Evolutionary conservation across 2,797 vertebrate species (phyloP), one percentile per base, ranked within the genome.

Genomic region (Triplophysa yarkandensis): DNA sequence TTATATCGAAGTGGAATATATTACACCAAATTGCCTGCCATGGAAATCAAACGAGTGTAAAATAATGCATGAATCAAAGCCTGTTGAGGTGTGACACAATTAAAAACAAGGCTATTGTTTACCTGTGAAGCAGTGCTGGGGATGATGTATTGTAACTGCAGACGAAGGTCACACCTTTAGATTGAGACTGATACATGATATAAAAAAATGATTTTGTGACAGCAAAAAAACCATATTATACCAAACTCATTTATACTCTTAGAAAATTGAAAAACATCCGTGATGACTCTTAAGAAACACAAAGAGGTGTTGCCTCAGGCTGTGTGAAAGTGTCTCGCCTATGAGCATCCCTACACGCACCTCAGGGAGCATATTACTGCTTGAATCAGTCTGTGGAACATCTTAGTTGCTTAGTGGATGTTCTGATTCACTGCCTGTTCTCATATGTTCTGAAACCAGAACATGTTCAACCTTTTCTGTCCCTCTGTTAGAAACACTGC

Each of bases 11-110:
- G 72, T 52, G 32, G 68, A 80, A 81, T 80, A 81, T 57, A 78
- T 76, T 74, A 80, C 30, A 55, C 41, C 23, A 36, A 74, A 77
- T 77, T 60, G 67, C 55, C 60, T 67, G 30, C 23, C 16, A 43
- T 76, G 50, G 30, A 78, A 81, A 68, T 79, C 60, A 77, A 83
- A 82, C 62, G 46, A 69, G 52, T 63, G 57, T 25, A 34, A 76
- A 83, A 78, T 52, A 75, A 81, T 32, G 68, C 67, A 71, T 50
- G 77, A 88, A 82, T 83, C 80, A 44, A 70, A 71, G 77, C 77
- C 84, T 88, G 85, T 85, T 83, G 86, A 83, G 73, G 83, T 86
- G 81, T 73, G 83, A 87, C 83, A 89, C 87, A 87, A 84, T 76
- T 63, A 23, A 77, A 84, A 77, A 84, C 82, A 78, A 75, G 30